phyloP scores from a whole-genome alignment of 2,797 vertebrate species.

The Leptoclinus maculatus region DNA sequence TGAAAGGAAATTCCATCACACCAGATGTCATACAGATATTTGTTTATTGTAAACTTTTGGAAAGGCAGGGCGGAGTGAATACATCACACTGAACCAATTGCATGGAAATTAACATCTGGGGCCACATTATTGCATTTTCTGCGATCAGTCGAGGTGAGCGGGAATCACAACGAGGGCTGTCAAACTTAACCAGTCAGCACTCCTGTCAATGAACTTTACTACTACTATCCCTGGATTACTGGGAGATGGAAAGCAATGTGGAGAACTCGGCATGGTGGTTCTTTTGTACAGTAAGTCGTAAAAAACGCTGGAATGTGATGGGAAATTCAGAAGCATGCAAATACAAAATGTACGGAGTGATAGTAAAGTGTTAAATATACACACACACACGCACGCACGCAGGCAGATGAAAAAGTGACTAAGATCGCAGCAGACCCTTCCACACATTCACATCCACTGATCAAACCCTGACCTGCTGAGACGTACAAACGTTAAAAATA shows the following conservation, averaged over 20 bases:
- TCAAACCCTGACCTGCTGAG: slow-evolving; percentile 15
- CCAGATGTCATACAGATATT: slow-evolving; percentile 73
- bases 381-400: background rate
- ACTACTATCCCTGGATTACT: background rate
- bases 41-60: slow-evolving; percentile 92
- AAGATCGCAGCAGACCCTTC: slow-evolving; percentile 9
- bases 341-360: slow-evolving; percentile 14
- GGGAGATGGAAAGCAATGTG: background rate
- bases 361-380: background rate
- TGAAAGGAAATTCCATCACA: slow-evolving; percentile 8
- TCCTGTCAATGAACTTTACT: background rate
- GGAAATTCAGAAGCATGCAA: slow-evolving; percentile 56
- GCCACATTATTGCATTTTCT: slow-evolving; percentile 48
- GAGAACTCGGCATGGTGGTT: background rate
- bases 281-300: slow-evolving; percentile 15
- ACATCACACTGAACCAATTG: slow-evolving; percentile 70
- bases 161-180: background rate
- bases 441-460: slow-evolving; percentile 6
- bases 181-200: background rate
- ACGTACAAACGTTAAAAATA: background rate
- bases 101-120: slow-evolving; percentile 30
- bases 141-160: background rate
- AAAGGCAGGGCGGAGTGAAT: slow-evolving; percentile 84
- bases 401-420: slow-evolving; percentile 20
- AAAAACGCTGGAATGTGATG: slow-evolving; percentile 41